Evolutionary conservation across 2,888 invertebrate species (phyloP).

Genomic region (Deroplatys truncata): DNA sequence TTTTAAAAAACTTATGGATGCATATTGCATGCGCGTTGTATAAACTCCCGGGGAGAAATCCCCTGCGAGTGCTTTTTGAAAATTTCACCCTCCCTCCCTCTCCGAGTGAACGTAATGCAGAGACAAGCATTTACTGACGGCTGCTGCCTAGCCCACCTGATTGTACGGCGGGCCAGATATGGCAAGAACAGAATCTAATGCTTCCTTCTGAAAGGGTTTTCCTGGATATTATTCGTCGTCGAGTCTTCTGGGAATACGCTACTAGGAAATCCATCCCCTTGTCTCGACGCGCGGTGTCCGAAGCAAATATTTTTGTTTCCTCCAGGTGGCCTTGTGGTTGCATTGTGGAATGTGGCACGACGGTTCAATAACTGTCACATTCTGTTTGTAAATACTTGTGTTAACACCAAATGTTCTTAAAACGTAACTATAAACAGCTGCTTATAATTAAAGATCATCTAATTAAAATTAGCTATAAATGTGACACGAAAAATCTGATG

Average conservation of each 20-base stretch:
- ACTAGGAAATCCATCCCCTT: neutral
- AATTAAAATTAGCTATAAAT: too few relatives aligned
- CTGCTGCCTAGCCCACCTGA: neutral
- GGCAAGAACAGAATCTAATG: neutral
- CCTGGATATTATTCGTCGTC: neutral
- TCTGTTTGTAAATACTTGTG: too few relatives aligned
- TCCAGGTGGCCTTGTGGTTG: neutral
- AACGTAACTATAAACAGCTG: too few relatives aligned
- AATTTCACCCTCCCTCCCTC: conserved; percentile 4
- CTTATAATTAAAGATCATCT: too few relatives aligned
- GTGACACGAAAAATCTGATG: too few relatives aligned
- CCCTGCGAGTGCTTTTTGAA: conserved; percentile 27
- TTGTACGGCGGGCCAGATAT: neutral
- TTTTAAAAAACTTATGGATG: conserved; percentile 30
- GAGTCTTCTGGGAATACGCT: neutral
- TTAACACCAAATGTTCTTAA: too few relatives aligned
- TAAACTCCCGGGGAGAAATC: conserved; percentile 15
- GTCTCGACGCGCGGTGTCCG: neutral
- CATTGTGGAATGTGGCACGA: neutral
- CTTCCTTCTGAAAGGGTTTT: neutral
- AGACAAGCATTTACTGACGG: conserved; percentile 24
- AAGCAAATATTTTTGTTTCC: neutral
- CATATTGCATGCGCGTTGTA: conserved; percentile 30
- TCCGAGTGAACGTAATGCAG: conserved; percentile 21
- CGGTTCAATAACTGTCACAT: too few relatives aligned